Conservation (phyloP, 30 jellyfish, hydroid and myxozoan species). For the Euphysa ruthae region DNA sequence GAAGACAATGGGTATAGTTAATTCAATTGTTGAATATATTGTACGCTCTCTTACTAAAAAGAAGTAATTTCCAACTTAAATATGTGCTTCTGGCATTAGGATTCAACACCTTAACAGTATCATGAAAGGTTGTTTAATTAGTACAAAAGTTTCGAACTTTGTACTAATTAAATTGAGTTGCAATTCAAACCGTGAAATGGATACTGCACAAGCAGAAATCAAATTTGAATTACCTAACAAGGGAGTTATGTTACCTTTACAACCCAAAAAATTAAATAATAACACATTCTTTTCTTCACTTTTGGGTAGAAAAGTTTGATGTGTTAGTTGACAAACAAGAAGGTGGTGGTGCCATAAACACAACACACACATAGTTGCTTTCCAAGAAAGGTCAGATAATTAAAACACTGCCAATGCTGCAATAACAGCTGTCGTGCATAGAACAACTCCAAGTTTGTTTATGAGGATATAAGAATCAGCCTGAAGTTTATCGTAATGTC, state of each 20-base stretch:
- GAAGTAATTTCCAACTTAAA: too few species aligned
- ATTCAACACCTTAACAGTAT: constrained; percentile 32
- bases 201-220: constrained; percentile 42
- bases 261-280: constrained; percentile 12
- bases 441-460: too few species aligned
- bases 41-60: too few species aligned
- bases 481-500: constrained; percentile 24
- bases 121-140: constrained; percentile 27
- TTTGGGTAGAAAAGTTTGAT: constrained; percentile 45
- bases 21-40: too few species aligned
- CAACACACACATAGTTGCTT: constrained; percentile 32
- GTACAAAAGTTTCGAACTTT: constrained; percentile 28
- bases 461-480: too few species aligned
- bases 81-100: constrained; percentile 30
- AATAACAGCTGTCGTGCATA: too few species aligned
- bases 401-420: too few species aligned
- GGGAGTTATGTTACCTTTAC: constrained; percentile 17
- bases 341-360: constrained; percentile 17
- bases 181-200: constrained; percentile 22
- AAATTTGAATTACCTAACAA: constrained; percentile 4
- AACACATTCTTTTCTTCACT: too few species aligned
- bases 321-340: constrained; percentile 1
- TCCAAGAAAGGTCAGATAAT: too few species aligned
- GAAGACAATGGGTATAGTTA: too few species aligned
- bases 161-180: constrained; percentile 21